These are phyloP conservation scores for Linyphia triangularis DNA, from an alignment of 2,888 invertebrate species.

Conservation along the genomic window DNA sequence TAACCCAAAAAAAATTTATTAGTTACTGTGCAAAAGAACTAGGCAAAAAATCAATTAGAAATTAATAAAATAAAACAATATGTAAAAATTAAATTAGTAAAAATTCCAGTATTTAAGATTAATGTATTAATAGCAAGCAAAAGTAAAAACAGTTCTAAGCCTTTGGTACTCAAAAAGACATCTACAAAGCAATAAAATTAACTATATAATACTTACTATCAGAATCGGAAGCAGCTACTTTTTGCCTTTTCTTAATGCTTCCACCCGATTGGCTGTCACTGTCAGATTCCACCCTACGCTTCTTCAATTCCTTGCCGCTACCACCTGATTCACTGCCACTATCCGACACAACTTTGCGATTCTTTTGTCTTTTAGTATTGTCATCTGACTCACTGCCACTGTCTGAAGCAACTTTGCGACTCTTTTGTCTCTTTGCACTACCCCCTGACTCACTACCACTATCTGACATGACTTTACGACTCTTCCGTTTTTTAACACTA, in stretches of 20 bases:
- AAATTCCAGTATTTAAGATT: too few relatives aligned
- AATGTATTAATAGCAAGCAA: too few relatives aligned
- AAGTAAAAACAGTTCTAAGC: too few relatives aligned
- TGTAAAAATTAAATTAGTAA: too few relatives aligned
- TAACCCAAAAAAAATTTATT: too few relatives aligned
- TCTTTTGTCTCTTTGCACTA: constrained; percentile 20
- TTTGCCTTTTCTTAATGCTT: background rate
- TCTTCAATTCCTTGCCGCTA: constrained; percentile 26
- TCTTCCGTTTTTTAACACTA: background rate
- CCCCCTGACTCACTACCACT: constrained; percentile 65
- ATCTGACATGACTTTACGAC: constrained; percentile 47
- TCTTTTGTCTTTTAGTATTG: background rate
- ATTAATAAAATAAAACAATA: too few relatives aligned
- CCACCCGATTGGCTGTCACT: constrained; percentile 48
- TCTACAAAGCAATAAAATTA: background rate
- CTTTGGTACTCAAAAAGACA: too few relatives aligned
- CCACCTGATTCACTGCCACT: constrained; percentile 60
- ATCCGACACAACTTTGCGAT: constrained; percentile 48
- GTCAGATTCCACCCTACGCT: constrained; percentile 14
- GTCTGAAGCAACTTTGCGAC: constrained; percentile 12
- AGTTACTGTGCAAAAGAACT: too few relatives aligned
- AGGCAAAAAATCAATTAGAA: too few relatives aligned
- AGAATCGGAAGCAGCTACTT: background rate
- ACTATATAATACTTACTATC: background rate
- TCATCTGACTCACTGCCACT: constrained; percentile 38